These are phyloP conservation scores for Caenorhabditis sulstoni DNA, from an alignment of 2,888 invertebrate genomes.

Conservation along the genomic window DNA sequence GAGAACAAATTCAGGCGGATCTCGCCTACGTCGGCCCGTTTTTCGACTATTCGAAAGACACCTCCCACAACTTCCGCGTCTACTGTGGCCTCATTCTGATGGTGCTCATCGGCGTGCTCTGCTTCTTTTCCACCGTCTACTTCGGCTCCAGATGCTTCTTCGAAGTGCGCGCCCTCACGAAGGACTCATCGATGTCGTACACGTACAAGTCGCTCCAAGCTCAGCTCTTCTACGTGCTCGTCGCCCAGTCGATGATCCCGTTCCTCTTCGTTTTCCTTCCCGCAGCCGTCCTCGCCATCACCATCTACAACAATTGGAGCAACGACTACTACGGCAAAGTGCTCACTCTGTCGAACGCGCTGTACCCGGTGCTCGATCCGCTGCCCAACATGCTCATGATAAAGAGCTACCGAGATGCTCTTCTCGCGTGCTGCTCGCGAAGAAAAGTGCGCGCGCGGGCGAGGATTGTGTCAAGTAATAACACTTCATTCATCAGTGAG, in stretches of 20 bases:
- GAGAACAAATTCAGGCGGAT: background rate
- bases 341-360: background rate
- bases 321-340: conserved; percentile 1
- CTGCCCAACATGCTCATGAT: conserved; percentile 18
- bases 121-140: background rate
- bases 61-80: background rate
- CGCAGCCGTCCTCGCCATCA: background rate
- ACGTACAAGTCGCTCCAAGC: conserved; percentile 12
- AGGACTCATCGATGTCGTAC: conserved; percentile 9
- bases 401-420: background rate
- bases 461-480: background rate
- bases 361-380: conserved; percentile 9
- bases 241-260: conserved; percentile 11
- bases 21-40: conserved; percentile 5
- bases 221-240: conserved; percentile 7
- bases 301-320: background rate
- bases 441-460: too few relatives aligned
- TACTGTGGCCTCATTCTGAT: background rate
- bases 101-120: conserved; percentile 6
- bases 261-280: conserved; percentile 13
- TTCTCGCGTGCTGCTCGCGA: background rate
- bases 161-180: conserved; percentile 10
- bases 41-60: background rate
- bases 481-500: background rate
- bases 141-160: conserved; percentile 5